Percentiles rank a stretch among this genome's conserved stretches.
phyloP scores from a whole-genome alignment of 2,113 vertebrate species.

The Antidorcas marsupialis region DNA sequence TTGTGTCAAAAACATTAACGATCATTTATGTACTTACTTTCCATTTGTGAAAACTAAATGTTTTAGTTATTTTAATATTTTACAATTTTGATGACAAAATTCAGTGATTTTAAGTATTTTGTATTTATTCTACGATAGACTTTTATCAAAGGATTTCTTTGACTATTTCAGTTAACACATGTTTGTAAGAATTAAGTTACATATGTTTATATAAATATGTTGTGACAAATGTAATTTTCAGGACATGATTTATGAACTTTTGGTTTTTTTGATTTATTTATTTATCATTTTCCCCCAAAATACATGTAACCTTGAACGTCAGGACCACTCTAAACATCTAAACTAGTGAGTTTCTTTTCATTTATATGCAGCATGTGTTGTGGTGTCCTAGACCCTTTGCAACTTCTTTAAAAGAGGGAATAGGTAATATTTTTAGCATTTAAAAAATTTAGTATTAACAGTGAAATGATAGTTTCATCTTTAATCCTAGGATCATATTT shows the following conservation, averaged over 20 bases:
- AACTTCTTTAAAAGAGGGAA: background rate
- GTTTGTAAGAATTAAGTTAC: background rate
- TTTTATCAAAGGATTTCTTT: constrained; percentile 29
- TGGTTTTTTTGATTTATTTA: background rate
- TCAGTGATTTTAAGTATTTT: background rate
- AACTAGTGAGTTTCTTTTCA: background rate
- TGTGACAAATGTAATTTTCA: constrained; percentile 33
- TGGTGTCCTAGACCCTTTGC: background rate
- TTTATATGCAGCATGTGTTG: background rate
- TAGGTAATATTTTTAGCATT: background rate
- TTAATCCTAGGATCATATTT: constrained; percentile 22
- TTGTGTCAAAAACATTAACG: background rate
- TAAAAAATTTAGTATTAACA: background rate
- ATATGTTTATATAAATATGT: background rate
- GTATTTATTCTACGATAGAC: background rate
- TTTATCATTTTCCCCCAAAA: background rate
- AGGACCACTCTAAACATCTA: background rate
- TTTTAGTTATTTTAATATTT: constrained; percentile 19
- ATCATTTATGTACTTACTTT: background rate
- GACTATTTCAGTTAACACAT: background rate
- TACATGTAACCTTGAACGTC: background rate
- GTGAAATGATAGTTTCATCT: constrained; percentile 8
- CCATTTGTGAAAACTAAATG: background rate
- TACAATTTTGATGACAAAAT: background rate
- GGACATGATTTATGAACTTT: background rate